Percentiles rank a stretch among this genome's conserved stretches.
Evolutionary conservation across 2,113 vertebrate genomes (phyloP).

Genomic region (Tylochromis polylepis): DNA sequence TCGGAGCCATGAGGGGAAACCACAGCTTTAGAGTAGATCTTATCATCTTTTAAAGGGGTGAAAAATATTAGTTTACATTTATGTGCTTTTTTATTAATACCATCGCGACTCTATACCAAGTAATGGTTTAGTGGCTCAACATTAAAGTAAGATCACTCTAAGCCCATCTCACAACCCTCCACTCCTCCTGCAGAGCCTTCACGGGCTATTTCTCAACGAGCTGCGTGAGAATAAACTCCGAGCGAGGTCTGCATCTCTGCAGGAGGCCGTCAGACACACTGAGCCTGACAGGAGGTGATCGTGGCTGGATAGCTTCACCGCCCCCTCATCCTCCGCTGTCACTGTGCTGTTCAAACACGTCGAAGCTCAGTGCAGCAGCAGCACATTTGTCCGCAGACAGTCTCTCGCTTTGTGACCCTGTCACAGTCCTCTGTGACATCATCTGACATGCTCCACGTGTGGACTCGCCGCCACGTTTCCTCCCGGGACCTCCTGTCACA

Average conservation of each 20-base stretch:
- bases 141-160: not conserved
- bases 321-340: fast-evolving
- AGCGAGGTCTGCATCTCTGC: not conserved
- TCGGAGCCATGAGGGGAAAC: not conserved
- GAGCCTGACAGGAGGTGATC: not conserved
- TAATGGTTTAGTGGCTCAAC: not conserved
- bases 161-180: not conserved
- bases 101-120: not conserved
- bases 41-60: too few relatives aligned
- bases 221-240: not conserved
- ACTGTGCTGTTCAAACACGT: not conserved
- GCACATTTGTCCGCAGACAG: not conserved
- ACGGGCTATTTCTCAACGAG: not conserved
- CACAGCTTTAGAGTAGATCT: not conserved
- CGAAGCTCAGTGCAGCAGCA: not conserved
- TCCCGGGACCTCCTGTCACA: not conserved
- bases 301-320: not conserved
- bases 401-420: not conserved
- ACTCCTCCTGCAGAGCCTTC: fast-evolving
- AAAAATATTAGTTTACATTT: not conserved
- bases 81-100: not conserved
- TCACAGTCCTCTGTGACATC: not conserved
- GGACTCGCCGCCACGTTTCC: not conserved
- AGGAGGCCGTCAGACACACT: not conserved
- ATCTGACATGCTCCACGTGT: not conserved